A percentile compares a stretch with the other conserved stretches of the same genome.
These are phyloP conservation scores for Piprites chloris DNA, from an alignment of 2,113 vertebrate genomes.

Conservation along the genomic window DNA sequence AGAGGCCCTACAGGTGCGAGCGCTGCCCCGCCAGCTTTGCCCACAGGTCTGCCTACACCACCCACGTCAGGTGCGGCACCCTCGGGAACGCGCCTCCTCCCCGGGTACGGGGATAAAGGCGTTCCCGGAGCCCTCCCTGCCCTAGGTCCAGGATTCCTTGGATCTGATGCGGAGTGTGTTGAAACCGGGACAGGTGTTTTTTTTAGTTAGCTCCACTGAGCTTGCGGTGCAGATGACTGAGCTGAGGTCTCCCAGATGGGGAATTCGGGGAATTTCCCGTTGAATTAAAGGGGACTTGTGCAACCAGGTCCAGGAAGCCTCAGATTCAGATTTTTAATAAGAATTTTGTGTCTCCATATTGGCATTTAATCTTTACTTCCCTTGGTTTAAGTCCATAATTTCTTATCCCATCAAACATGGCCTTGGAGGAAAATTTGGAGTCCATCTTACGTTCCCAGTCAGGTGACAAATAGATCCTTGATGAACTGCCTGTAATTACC, in stretches of 20 bases:
- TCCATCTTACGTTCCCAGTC: background rate
- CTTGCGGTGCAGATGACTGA: rapidly evolving
- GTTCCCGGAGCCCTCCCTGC: background rate
- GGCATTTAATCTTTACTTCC: background rate
- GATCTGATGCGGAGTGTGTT: background rate
- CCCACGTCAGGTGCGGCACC: conserved; percentile 51
- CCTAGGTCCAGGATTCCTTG: background rate
- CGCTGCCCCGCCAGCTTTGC: conserved; percentile 47
- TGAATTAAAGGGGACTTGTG: background rate
- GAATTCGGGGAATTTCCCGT: background rate
- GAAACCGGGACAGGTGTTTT: background rate
- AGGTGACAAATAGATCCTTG: background rate
- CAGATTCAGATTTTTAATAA: background rate
- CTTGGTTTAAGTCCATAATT: background rate
- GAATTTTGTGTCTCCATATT: background rate
- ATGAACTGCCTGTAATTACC: background rate
- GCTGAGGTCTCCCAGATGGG: background rate
- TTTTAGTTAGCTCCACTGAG: background rate
- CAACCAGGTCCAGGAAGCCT: background rate
- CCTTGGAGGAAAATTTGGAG: background rate
- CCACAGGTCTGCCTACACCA: conserved; percentile 52
- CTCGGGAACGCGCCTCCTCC: rapidly evolving
- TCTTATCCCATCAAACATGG: background rate
- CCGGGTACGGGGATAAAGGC: rapidly evolving
- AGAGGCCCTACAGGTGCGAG: conserved; percentile 42